Evolutionary conservation across 2,888 invertebrate species (phyloP).

Genomic region (Leptopilina myrica): DNA sequence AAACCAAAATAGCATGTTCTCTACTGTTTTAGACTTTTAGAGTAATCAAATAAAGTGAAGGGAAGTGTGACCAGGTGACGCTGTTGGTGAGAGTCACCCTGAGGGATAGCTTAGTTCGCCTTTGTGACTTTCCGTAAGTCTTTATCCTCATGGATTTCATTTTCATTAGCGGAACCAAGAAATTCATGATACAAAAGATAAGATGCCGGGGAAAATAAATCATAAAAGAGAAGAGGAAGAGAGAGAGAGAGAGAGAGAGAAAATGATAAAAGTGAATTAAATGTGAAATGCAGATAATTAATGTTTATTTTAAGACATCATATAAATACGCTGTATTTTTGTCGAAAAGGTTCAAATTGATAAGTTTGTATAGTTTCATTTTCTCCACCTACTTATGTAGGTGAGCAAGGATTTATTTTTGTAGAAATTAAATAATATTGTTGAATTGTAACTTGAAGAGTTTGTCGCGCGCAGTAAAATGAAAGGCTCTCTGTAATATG

Average conservation of each 20-base stretch:
- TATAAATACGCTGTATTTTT: too few relatives aligned
- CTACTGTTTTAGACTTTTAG: too few relatives aligned
- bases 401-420: too few relatives aligned
- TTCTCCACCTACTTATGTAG: too few relatives aligned
- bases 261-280: neutral
- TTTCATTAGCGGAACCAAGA: conserved; percentile 67
- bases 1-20: neutral
- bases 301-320: too few relatives aligned
- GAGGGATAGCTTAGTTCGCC: conserved; percentile 50
- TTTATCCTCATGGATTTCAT: conserved; percentile 68
- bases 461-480: neutral
- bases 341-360: too few relatives aligned
- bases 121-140: conserved; percentile 50
- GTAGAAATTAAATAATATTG: conserved; percentile 1
- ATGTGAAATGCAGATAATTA: too few relatives aligned
- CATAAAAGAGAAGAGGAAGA: neutral
- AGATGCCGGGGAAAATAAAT: conserved; percentile 41
- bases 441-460: conserved; percentile 7
- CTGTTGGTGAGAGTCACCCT: conserved; percentile 61
- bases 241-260: neutral
- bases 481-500: neutral
- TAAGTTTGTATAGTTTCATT: too few relatives aligned
- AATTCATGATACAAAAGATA: conserved; percentile 56
- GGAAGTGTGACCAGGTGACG: conserved; percentile 48
- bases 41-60: conserved; percentile 65